These are phyloP conservation scores for Scomber colias DNA, from an alignment of 2,113 vertebrate genomes.

Conservation along the genomic window DNA sequence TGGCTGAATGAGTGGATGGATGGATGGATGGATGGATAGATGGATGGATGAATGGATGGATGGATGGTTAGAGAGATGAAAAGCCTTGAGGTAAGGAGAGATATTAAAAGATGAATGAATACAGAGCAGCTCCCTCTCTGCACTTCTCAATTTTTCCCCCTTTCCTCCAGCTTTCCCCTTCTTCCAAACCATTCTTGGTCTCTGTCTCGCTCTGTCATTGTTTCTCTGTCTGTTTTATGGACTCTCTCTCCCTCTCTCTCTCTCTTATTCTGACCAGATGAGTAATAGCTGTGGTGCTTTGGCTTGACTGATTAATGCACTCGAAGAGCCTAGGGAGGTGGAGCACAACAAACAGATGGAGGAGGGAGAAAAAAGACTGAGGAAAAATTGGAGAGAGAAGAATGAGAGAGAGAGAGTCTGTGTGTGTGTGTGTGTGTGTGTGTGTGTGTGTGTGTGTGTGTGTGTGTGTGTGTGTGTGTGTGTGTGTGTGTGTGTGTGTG, in stretches of 20 bases:
- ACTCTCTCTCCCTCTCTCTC: conserved; percentile 35
- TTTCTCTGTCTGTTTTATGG: conserved; percentile 47
- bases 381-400: conserved; percentile 47
- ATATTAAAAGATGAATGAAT: conserved; percentile 77
- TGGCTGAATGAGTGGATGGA: conserved; percentile 63
- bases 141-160: conserved; percentile 47
- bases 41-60: conserved; percentile 49
- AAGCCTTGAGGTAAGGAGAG: conserved; percentile 66
- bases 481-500: neutral
- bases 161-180: conserved; percentile 21
- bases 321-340: conserved; percentile 74
- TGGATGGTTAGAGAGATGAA: conserved; percentile 66
- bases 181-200: conserved; percentile 2
- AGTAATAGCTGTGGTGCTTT: conserved; percentile 75
- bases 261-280: conserved; percentile 76
- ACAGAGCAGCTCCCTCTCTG: conserved; percentile 49
- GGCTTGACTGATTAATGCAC: conserved; percentile 84
- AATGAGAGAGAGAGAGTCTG: conserved; percentile 19
- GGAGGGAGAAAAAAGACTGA: conserved; percentile 34
- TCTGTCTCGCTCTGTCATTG: conserved; percentile 45
- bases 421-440: neutral
- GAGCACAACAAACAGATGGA: conserved; percentile 77
- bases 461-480: neutral
- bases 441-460: neutral
- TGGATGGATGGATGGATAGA: conserved; percentile 47